Evolutionary conservation across 2,888 invertebrate genomes (phyloP).

Genomic region (Amiota minor): DNA sequence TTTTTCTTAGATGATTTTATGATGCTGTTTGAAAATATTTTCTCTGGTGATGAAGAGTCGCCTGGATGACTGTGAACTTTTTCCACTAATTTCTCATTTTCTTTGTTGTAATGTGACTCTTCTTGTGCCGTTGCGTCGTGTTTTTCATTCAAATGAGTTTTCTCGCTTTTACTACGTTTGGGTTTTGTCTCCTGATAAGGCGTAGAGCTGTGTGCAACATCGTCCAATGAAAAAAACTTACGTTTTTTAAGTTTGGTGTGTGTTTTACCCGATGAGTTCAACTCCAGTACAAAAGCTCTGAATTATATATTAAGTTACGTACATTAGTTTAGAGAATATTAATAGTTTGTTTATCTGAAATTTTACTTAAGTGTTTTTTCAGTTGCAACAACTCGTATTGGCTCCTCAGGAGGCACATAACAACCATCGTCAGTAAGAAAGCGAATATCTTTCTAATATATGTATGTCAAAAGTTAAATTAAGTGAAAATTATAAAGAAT

Average conservation of each 20-base stretch:
- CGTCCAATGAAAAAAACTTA: slow-evolving; percentile 1
- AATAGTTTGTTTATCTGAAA: background rate
- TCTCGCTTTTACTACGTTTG: too few relatives aligned
- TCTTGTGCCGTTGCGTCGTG: too few relatives aligned
- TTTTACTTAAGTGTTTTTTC: slow-evolving; percentile 48
- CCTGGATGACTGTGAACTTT: too few relatives aligned
- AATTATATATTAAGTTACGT: background rate
- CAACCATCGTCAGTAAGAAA: slow-evolving; percentile 54
- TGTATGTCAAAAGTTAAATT: background rate
- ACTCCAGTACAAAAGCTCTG: slow-evolving; percentile 16
- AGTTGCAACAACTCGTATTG: slow-evolving; percentile 49
- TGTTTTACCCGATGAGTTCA: background rate
- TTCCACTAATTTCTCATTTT: too few relatives aligned
- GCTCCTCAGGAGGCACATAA: slow-evolving; percentile 55
- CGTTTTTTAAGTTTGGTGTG: background rate
- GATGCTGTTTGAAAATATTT: too few relatives aligned
- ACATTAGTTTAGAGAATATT: background rate
- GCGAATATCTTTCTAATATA: slow-evolving; percentile 45
- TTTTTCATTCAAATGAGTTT: too few relatives aligned
- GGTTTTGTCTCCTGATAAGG: background rate
- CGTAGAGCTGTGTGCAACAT: background rate
- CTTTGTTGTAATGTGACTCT: too few relatives aligned
- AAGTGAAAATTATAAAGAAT: background rate
- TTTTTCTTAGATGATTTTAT: too few relatives aligned
- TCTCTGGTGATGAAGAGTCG: too few relatives aligned